A percentile compares a stretch with the other conserved stretches of the same genome.
Evolutionary conservation across 2,113 vertebrate genomes (phyloP).

Genomic region (Theristicus caerulescens): DNA sequence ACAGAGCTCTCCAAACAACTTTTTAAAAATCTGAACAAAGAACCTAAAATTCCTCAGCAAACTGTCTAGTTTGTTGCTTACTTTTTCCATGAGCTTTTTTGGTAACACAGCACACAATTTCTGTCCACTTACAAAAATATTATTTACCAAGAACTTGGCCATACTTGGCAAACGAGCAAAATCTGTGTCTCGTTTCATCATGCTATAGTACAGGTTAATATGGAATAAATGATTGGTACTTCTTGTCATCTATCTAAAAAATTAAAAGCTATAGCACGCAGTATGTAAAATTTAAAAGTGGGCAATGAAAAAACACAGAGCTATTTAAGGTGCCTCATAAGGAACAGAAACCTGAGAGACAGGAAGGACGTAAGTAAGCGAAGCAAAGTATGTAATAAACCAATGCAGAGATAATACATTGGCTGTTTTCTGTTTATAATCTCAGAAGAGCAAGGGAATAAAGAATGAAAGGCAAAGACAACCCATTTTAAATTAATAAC

Average conservation of each 20-base stretch:
- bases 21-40: neutral
- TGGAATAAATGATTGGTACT: neutral
- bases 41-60: neutral
- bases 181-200: neutral
- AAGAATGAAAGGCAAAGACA: neutral
- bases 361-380: neutral
- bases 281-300: neutral
- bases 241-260: neutral
- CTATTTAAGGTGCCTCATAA: neutral
- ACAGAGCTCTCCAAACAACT: neutral
- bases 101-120: neutral
- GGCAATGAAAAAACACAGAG: neutral
- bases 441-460: neutral
- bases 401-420: neutral
- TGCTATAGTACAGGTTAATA: neutral
- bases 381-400: neutral
- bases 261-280: neutral
- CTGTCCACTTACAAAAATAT: neutral
- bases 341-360: neutral
- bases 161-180: neutral
- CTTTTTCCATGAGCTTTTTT: neutral
- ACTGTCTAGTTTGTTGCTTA: neutral
- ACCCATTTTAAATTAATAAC: neutral
- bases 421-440: neutral
- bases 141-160: neutral